A percentile compares a stretch with the other conserved stretches of the same genome.
phyloP scores from a whole-genome alignment of 2,113 vertebrate genomes.

The Emydocephalus ijimae region DNA sequence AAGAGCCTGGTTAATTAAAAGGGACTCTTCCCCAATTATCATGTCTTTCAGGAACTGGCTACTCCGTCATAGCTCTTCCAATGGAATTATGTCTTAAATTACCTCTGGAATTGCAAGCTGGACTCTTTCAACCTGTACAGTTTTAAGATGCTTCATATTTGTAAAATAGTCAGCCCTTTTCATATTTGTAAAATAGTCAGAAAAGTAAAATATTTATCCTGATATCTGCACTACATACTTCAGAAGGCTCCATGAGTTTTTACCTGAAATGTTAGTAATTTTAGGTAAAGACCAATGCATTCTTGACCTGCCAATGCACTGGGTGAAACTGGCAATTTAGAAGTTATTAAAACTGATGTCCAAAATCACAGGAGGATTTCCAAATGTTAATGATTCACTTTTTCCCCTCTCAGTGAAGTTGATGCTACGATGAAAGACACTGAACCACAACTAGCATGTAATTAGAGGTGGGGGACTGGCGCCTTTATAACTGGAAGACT shows the following conservation, averaged over 20 bases:
- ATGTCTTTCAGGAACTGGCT: background rate
- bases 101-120: background rate
- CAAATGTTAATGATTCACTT: background rate
- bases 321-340: background rate
- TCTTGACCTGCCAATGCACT: background rate
- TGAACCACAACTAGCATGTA: background rate
- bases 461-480: background rate
- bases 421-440: background rate
- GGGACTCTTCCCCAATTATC: background rate
- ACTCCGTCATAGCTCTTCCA: background rate
- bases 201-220: background rate
- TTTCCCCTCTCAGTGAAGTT: background rate
- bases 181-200: constrained; percentile 6
- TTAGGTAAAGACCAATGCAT: background rate
- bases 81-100: background rate
- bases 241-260: background rate
- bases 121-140: background rate
- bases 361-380: background rate
- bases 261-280: background rate
- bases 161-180: background rate
- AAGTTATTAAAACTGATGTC: background rate
- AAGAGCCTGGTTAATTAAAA: background rate
- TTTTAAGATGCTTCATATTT: background rate
- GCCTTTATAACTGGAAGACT: background rate
- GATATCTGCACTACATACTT: background rate